These are phyloP conservation scores for Petaurus breviceps DNA, from an alignment of 2,113 vertebrate genomes.

Conservation along the genomic window DNA sequence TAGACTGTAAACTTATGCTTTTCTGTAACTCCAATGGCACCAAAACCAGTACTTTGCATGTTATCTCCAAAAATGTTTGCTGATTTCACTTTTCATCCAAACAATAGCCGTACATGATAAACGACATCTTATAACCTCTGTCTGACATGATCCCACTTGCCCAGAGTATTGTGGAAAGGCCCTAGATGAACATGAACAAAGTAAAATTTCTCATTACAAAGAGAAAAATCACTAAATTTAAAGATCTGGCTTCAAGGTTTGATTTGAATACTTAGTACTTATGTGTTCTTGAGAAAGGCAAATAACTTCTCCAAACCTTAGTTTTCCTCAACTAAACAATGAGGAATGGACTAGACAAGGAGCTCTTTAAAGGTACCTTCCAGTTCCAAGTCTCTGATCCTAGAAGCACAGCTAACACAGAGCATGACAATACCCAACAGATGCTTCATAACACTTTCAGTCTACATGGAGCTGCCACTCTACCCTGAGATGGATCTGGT, in stretches of 20 bases:
- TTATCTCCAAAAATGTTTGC: background rate
- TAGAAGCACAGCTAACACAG: background rate
- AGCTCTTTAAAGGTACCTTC: background rate
- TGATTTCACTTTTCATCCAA: background rate
- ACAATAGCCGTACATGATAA: background rate
- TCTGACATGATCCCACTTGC: background rate
- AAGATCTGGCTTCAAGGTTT: background rate
- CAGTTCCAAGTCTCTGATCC: no score
- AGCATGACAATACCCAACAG: background rate
- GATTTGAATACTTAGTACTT: background rate
- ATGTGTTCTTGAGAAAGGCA: no score
- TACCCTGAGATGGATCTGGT: background rate
- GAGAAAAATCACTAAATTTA: background rate
- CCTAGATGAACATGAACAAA: background rate
- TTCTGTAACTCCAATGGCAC: background rate
- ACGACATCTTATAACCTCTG: background rate
- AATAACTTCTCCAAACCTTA: no score
- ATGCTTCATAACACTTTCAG: background rate
- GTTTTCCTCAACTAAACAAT: background rate
- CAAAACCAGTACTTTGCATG: background rate
- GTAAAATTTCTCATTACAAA: background rate
- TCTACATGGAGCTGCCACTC: background rate
- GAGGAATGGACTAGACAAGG: background rate
- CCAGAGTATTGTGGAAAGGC: background rate
- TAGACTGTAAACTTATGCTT: background rate